Conservation (phyloP, 35 echinoderm and acorn worm species). For the Nesometra sesokonis region DNA sequence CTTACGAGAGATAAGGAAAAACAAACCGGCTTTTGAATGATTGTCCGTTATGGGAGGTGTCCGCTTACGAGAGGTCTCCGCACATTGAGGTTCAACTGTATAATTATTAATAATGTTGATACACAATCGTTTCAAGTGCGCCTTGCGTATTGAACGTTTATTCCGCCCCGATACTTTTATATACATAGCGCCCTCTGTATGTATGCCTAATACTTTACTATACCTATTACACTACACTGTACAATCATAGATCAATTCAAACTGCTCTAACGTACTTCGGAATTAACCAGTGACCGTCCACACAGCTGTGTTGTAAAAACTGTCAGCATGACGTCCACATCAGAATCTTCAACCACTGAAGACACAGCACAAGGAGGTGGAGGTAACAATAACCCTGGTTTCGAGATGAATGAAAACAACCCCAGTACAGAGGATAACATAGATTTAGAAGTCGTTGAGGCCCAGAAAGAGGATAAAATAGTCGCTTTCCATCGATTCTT, state of each 20-base stretch:
- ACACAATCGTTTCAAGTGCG: too few relatives aligned
- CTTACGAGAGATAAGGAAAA: too few relatives aligned
- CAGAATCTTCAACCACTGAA: too few relatives aligned
- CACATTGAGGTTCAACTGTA: too few relatives aligned
- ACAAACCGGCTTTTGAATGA: too few relatives aligned
- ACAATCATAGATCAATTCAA: too few relatives aligned
- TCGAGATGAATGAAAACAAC: neutral
- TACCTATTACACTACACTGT: neutral
- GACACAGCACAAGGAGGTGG: neutral
- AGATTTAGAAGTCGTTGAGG: neutral
- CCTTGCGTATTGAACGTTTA: too few relatives aligned
- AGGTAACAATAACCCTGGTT: neutral
- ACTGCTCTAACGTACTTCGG: neutral
- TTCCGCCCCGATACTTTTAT: too few relatives aligned
- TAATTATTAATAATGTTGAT: too few relatives aligned
- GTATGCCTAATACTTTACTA: too few relatives aligned
- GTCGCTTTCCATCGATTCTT: neutral
- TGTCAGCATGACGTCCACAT: neutral
- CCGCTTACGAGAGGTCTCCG: too few relatives aligned
- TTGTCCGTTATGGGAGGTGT: too few relatives aligned
- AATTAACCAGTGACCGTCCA: neutral
- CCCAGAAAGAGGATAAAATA: neutral
- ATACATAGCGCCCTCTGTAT: neutral
- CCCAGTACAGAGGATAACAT: neutral
- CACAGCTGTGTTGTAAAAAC: neutral